Base-by-base conservation (phyloP, 2,113 vertebrate species). In the Toxotes jaculatrix region DNA sequence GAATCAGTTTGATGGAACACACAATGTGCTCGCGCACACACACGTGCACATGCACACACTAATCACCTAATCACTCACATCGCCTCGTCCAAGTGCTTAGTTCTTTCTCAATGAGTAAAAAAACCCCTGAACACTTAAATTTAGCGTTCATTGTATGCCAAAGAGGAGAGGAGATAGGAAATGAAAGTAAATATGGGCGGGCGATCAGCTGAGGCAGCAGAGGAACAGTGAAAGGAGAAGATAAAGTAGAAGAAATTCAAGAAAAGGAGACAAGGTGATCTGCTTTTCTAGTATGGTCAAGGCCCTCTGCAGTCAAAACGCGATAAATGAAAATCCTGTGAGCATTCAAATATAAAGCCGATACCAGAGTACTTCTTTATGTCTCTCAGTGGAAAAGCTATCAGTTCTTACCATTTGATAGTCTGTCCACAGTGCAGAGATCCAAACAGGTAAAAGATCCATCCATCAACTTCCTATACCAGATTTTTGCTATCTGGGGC, bases 1-100 rank as follows among this genome's bases (percentile, higher is more conserved):
- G 66, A 88, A 80, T 89, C 75, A 88, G 61, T 82, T 84, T 70
- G 60, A 86, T 82, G 77, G 69, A 82, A 79, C 72, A 76, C 56
- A 82, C 55, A 70, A 66, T 31, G 5, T 12, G 4, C 13, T 8
- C 57, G 4, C 6, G 14, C 23, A 55, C 47, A 81, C 38, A 47
- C 69, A 27, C 4, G 53, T 16, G 21, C n/a, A 27, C 67, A 79
- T 4, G 4, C 75, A 74, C 77, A 63, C 34, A 65, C 56, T 77
- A 83, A 85, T 80, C 72, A 84, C 80, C 65, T 61, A 83, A 82
- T 86, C 82, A 79, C 63, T 80, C 77, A 83, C 63, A 72, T 65
- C 3, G 7, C 49, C 36, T 84, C 49, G 14, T 75, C 80, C 4
- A 43, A 76, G 61, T 74, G 64, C 83, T 85, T 76, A 79, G 64